Evolutionary conservation across 2,888 invertebrate genomes (phyloP), one percentile per base, ranked within the genome.

Genomic region (Brachyptera risi): DNA sequence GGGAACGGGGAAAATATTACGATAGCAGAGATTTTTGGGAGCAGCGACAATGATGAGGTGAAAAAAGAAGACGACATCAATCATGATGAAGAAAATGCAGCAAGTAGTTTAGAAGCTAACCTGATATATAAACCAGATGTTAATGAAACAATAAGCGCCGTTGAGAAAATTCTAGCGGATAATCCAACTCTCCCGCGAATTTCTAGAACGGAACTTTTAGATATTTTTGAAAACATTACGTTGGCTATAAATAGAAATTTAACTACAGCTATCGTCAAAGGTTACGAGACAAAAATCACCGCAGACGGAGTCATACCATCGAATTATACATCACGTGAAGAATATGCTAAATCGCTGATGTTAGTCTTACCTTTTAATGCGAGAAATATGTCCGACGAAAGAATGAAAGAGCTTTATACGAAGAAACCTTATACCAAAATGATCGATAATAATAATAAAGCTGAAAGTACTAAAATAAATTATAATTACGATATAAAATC

Each of bases 291-390:
- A 17, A 21, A n/a, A n/a, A 11, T 37, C 42, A 21, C 26, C 17
- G 35, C 27, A n/a, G 21, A 42, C 27, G 23, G 17, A 1, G 2
- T 26, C 24, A 11, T 26, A 3, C 38, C 51, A 1, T 31, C 40
- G 21, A 58, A 42, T 19, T 38, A 24, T 38, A 70, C 71, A 40
- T 71, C 71, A 0, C 71, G 77, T 47, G 72, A 73, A 26, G 73
- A 80, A 37, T 75, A 77, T 40, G 72, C 75, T 54, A 76, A 79
- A 66, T 81, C 84, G 0, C 71, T 87, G 17, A 84, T 83, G 80
- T 81, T 87, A 0, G 87, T 87, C 0, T 73, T 86, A 67, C 87
- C 88, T 0, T 83, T 84, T 68, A 80, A 83, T 49, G 78, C 82
- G 4, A 74, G 82, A 37, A 80, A 82, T 66, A 77, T 79, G 1